Evolutionary conservation across 2,797 vertebrate genomes (phyloP).

Genomic region (Clarias pachynema): DNA sequence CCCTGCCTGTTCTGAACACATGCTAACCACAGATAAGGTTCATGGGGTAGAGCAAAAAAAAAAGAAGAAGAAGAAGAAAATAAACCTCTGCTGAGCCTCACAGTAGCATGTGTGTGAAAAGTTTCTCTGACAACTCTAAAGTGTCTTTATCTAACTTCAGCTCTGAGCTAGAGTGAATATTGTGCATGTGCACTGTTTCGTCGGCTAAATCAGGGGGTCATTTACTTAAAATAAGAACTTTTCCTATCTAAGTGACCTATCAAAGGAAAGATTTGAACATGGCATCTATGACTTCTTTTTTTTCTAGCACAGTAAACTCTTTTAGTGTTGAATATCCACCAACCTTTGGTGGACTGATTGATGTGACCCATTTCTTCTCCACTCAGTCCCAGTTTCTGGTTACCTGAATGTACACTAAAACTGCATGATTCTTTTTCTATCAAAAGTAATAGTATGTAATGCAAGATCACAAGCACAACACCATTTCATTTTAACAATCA

Average conservation of each 20-base stretch:
- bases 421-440: not conserved
- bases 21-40: conserved; percentile 44
- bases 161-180: not conserved
- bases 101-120: not conserved
- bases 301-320: not conserved
- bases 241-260: not conserved
- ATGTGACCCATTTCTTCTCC: not conserved
- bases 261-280: not conserved
- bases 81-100: not conserved
- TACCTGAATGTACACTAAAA: not conserved
- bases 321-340: not conserved
- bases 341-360: not conserved
- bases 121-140: not conserved
- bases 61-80: too few species aligned
- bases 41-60: conserved; percentile 15
- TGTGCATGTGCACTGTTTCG: not conserved
- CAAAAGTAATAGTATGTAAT: not conserved
- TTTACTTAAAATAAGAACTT: not conserved
- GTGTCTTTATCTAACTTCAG: not conserved
- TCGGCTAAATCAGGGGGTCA: not conserved
- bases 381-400: not conserved
- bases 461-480: not conserved
- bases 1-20: conserved; percentile 19
- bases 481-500: not conserved
- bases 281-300: not conserved